phyloP scores from a whole-genome alignment of 2,113 vertebrate species.

The Lota lota region DNA sequence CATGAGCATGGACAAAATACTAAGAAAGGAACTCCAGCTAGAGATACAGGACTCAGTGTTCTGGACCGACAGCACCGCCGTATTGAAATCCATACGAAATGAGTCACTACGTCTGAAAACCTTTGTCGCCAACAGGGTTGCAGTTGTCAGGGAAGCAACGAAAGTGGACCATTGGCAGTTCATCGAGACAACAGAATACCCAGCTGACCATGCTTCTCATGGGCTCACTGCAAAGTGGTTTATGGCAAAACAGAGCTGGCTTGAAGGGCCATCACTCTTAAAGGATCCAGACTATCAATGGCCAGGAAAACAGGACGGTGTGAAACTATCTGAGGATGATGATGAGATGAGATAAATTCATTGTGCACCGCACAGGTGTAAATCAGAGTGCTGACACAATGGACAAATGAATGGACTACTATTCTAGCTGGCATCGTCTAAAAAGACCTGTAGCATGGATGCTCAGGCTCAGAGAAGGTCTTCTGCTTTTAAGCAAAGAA shows the following conservation, averaged over 20 bases:
- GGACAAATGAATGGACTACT: constrained; percentile 3
- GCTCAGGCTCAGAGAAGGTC: background rate
- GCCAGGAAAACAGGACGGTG: constrained; percentile 3
- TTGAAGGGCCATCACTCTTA: constrained; percentile 12
- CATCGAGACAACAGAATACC: constrained; percentile 20
- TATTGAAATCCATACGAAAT: constrained; percentile 25
- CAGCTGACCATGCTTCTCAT: constrained; percentile 35
- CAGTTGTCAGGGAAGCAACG: constrained; percentile 25
- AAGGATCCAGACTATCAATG: constrained; percentile 13
- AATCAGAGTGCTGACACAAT: constrained; percentile 5
- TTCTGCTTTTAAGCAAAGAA: constrained; percentile 6
- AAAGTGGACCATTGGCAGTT: constrained; percentile 29
- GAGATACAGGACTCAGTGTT: constrained; percentile 18
- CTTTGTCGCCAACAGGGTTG: constrained; percentile 20
- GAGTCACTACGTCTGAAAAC: constrained; percentile 17
- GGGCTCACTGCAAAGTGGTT: constrained; percentile 22
- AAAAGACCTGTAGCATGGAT: constrained; percentile 23
- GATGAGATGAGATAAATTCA: constrained; percentile 13
- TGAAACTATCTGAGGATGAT: constrained; percentile 6
- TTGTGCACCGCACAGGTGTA: too few relatives aligned
- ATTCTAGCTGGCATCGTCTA: constrained; percentile 18
- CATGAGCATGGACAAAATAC: constrained; percentile 22
- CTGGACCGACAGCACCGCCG: constrained; percentile 29
- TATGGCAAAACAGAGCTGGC: constrained; percentile 12
- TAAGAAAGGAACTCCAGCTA: constrained; percentile 15